Base-by-base conservation (phyloP, 2,797 vertebrate species). In the Aselliscus stoliczkanus region DNA sequence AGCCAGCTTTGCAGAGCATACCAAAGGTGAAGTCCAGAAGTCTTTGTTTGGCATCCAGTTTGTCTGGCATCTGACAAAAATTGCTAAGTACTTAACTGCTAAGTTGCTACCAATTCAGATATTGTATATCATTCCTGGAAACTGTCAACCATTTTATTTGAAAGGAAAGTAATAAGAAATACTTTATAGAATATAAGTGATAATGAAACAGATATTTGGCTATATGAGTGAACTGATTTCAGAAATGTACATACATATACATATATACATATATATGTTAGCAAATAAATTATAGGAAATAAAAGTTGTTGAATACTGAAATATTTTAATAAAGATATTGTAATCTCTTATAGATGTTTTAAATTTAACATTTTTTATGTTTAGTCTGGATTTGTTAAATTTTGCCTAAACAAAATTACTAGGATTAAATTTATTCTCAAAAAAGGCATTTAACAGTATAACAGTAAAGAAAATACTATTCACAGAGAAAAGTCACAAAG, bases 41-140 rank as follows among this genome's bases (percentile, higher is more conserved):
- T 89, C 94, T 97, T 98, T 97, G 97, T 98, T 75, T 93, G 0
- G 44, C 90, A 79, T 79, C 97, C 98, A 97, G 94, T 11, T 21
- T 2, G 96, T 96, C 97, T 98, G 98, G 97, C 95, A 72, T 96
- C 97, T 97, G 98, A 98, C 98, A 97, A 97, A 96, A 97, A 58
- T 86, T 88, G 96, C 93, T 96, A 81, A 96, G 76, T 47, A 82
- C 91, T 47, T 83, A 72, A 69, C 31, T 83, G 70, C 89, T 90
- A 12, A 86, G 93, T n/a, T 50, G 87, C 86, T 77, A 88, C 79
- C 52, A 31, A 76, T 79, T 89, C 97, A 84, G 44, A 27, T 88
- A 52, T 11, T 60, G 85, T 90, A 50, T 85, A 50, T 91, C 96
- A 77, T 77, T 88, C 84, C 84, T 29, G 83, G 94, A n/a, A 9